These are phyloP conservation scores for Potamarius usumacintae DNA, from an alignment of 2,113 vertebrate genomes.

Conservation along the genomic window DNA sequence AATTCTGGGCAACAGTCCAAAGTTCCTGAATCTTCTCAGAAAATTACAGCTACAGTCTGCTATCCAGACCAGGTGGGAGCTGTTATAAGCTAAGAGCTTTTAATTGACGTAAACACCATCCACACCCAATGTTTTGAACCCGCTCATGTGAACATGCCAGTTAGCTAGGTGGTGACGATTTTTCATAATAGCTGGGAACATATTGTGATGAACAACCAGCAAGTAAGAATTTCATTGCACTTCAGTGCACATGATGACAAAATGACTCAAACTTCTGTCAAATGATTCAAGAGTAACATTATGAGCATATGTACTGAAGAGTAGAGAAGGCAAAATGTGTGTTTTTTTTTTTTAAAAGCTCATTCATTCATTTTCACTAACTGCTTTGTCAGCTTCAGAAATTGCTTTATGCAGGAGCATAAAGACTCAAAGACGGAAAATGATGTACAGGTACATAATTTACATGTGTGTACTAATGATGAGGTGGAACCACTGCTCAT, in stretches of 20 bases:
- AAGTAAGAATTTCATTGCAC: not conserved
- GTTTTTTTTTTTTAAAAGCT: too few species aligned
- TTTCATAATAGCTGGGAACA: not conserved
- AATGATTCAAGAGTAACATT: not conserved
- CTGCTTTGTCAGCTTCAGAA: not conserved
- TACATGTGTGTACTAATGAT: not conserved
- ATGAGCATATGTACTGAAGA: not conserved
- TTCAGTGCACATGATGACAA: not conserved
- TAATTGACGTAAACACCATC: not conserved
- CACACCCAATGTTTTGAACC: not conserved
- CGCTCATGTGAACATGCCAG: not conserved
- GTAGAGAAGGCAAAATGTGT: not conserved
- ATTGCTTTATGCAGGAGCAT: not conserved
- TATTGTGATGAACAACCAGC: not conserved
- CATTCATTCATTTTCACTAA: not conserved
- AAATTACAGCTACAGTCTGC: not conserved
- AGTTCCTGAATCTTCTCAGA: not conserved
- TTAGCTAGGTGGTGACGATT: not conserved
- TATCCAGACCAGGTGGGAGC: not conserved
- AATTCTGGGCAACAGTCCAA: not conserved
- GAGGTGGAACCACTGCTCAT: not conserved
- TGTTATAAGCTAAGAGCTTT: not conserved
- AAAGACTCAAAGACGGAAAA: not conserved
- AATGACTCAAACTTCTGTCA: not conserved
- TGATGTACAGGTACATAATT: not conserved